A percentile compares a stretch with the other conserved stretches of the same genome.
Evolutionary conservation across 1,140 invertebrate species (phyloP).

Genomic region (Pachyrhynchus sulphureomaculatus): DNA sequence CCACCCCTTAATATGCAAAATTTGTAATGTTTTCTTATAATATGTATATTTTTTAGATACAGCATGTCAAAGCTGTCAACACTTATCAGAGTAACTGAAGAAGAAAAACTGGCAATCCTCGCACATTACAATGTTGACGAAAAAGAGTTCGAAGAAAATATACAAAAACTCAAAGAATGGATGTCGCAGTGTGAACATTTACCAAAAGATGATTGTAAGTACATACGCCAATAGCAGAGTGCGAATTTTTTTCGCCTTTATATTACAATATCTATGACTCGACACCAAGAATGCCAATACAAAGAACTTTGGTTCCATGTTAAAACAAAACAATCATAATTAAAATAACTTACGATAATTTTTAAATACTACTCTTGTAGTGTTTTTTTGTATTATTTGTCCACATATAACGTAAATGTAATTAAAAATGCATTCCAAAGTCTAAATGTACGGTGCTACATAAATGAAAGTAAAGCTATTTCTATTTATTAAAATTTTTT

Average conservation of each 20-base stretch:
- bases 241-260: not conserved
- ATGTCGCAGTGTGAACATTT: conserved; percentile 15
- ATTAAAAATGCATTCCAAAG: no score
- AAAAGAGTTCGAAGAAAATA: conserved; percentile 27
- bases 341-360: no score
- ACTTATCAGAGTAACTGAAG: conserved; percentile 27
- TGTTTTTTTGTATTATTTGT: no score
- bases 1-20: no score
- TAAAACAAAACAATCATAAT: no score
- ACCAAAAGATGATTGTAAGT: conserved; percentile 25
- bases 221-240: not conserved
- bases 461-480: no score
- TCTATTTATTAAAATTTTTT: no score
- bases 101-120: conserved; percentile 27
- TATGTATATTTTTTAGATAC: not conserved
- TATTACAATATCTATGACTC: not conserved
- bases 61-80: conserved; percentile 29
- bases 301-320: not conserved
- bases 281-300: not conserved
- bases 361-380: no score
- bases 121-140: conserved; percentile 21
- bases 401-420: no score
- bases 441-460: no score
- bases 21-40: no score
- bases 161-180: conserved; percentile 27